Conservation (phyloP, 2,888 invertebrate species). For the Orthosia incerta region DNA sequence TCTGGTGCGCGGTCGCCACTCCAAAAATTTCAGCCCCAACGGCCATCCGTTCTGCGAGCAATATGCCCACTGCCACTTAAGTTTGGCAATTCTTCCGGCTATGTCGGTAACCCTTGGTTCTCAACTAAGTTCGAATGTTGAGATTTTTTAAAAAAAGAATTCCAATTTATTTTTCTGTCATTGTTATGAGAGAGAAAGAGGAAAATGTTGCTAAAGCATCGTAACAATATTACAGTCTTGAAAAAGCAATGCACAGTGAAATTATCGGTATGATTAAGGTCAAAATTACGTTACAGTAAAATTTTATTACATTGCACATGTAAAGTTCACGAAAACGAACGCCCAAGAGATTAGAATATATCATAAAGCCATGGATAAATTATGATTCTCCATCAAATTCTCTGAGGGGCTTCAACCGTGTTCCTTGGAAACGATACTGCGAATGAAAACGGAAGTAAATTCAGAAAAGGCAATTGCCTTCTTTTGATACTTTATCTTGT, state of each 20-base stretch:
- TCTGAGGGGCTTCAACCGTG: not conserved
- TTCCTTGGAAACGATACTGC: not conserved
- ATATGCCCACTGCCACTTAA: too few relatives aligned
- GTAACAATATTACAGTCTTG: not conserved
- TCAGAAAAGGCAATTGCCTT: slow-evolving; percentile 30
- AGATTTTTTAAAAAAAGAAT: too few relatives aligned
- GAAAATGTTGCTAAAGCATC: not conserved
- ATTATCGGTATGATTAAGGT: not conserved
- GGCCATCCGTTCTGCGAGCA: too few relatives aligned
- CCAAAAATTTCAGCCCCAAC: too few relatives aligned
- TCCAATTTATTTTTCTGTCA: too few relatives aligned
- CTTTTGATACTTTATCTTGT: slow-evolving; percentile 38
- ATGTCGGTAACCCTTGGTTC: too few relatives aligned
- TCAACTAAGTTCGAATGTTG: too few relatives aligned
- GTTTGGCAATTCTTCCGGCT: too few relatives aligned
- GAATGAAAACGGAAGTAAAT: slow-evolving; percentile 45
- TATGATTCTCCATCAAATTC: slow-evolving; percentile 36
- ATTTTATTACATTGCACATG: slow-evolving; percentile 6
- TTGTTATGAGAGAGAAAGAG: too few relatives aligned
- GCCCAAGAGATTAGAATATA: slow-evolving; percentile 16
- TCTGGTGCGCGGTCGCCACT: too few relatives aligned
- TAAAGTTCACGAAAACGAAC: slow-evolving; percentile 3
- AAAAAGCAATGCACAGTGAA: not conserved
- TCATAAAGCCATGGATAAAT: slow-evolving; percentile 34
- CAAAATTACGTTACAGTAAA: not conserved